Evolutionary conservation across 2,113 vertebrate genomes (phyloP).

Genomic region (Chionomys nivalis): DNA sequence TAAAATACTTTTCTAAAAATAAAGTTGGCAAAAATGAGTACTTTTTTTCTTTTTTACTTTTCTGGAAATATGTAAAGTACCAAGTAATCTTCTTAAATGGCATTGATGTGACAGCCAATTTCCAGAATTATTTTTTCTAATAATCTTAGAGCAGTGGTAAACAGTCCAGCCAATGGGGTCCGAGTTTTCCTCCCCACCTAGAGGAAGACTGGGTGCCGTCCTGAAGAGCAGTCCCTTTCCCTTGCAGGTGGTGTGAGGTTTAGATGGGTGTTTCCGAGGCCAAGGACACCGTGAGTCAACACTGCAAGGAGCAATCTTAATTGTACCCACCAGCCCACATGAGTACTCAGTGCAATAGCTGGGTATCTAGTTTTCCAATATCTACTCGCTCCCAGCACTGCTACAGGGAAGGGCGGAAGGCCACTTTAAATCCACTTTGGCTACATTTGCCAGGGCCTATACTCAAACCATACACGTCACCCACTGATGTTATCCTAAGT

Average conservation of each 20-base stretch:
- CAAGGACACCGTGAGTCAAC: too few relatives aligned
- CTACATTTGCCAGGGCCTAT: background rate
- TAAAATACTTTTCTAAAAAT: slow-evolving; percentile 78
- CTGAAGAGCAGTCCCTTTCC: background rate
- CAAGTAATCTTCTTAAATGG: slow-evolving; percentile 54
- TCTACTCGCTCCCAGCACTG: background rate
- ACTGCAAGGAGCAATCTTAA: background rate
- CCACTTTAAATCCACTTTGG: background rate
- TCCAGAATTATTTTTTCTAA: slow-evolving; percentile 48
- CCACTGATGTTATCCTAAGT: background rate
- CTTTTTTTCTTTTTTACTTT: slow-evolving; percentile 55
- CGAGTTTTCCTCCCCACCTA: too few relatives aligned
- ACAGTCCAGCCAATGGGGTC: background rate
- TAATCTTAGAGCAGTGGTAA: background rate
- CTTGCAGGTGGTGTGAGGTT: background rate
- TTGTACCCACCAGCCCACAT: too few relatives aligned
- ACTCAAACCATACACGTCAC: background rate
- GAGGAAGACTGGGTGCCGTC: background rate
- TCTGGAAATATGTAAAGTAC: slow-evolving; percentile 61
- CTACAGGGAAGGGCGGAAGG: background rate
- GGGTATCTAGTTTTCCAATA: too few relatives aligned
- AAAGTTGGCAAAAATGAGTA: slow-evolving; percentile 76
- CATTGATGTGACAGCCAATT: slow-evolving; percentile 33
- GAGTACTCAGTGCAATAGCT: fast-evolving
- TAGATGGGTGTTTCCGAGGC: background rate